Base-by-base conservation (phyloP, 2,888 invertebrate species). In the Boloria selene region DNA sequence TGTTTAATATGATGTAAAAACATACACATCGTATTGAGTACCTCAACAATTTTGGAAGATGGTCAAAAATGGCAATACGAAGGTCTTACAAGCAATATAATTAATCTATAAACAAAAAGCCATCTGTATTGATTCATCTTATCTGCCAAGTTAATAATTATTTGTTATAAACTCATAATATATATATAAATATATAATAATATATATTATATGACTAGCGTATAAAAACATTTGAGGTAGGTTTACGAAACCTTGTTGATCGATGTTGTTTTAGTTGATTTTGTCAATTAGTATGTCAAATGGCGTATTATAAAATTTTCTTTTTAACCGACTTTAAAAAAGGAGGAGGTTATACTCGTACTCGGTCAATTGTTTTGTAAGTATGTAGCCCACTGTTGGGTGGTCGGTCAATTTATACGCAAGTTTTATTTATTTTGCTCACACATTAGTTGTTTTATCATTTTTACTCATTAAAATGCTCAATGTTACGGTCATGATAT, bases 401-500 rank as follows among this genome's bases (percentile, higher is more conserved):
- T 84, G 80, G 83, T 86, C 84, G 79, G 90, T 91, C 90, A 90
- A 91, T 90, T 90, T 79, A 81, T 79, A 79, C 74, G 73, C 79
- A 85, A 86, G 84, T 87, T 87, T 79, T 85, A 85, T 85, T 88
- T 84, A 22, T 77, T 88, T 89, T 89, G 89, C 88, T 89, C 87
- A 86, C 72, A 77, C 79, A 78, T 78, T 74, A 80, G 79, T 84
- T 79, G 79, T 84, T 81, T 79, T 77, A 80, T 75, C 80, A 78
- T 82, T 88, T 89, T 90, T 90, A 91, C 90, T 91, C 90, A 90
- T 87, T 83, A 79, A 80, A 90, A 91, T 92, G 91, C 91, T 92
- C 91, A 92, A 90, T 86, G 80, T 84, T 86, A 80, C 84, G 82
- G 81, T 87, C 87, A 86, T 89, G 88, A 89, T 89, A 89, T 89